Conservation (phyloP, 2,888 invertebrate genomes). For the Sinelater perroti region DNA sequence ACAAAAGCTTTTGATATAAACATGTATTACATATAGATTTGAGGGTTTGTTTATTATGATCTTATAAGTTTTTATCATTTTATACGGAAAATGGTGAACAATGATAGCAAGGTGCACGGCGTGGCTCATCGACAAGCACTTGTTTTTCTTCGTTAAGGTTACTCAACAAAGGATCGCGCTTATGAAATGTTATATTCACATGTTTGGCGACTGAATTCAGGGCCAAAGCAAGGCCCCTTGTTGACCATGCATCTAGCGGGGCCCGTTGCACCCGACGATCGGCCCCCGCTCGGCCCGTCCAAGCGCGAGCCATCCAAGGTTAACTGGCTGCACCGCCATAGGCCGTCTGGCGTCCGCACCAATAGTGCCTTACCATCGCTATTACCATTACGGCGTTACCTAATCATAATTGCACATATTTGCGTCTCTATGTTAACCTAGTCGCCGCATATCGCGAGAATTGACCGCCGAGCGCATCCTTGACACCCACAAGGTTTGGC, state of each 20-base stretch:
- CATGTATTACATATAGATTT: no score
- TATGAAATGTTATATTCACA: conserved; percentile 43
- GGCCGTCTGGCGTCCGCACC: conserved; percentile 44
- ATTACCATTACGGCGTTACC: conserved; percentile 35
- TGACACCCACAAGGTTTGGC: no score
- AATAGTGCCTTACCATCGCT: conserved; percentile 44
- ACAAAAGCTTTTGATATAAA: no score
- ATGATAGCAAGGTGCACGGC: no score
- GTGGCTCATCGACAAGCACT: no score
- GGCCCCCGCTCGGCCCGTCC: conserved; percentile 39
- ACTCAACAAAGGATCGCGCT: conserved; percentile 41
- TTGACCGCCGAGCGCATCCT: no score
- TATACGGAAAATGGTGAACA: no score
- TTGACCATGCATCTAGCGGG: conserved; percentile 44
- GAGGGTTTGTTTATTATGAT: no score
- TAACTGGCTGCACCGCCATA: conserved; percentile 46
- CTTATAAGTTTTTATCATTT: no score
- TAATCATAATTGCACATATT: conserved; percentile 33
- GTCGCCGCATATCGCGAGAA: no score
- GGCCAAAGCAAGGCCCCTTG: conserved; percentile 46
- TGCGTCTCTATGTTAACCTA: conserved; percentile 13
- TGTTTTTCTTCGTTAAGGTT: conserved; percentile 40
- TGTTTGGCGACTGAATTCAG: conserved; percentile 42
- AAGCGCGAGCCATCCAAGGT: conserved; percentile 45
- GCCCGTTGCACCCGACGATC: conserved; percentile 44